phyloP scores from a whole-genome alignment of 1,140 invertebrate genomes.

The Pseudobourletiella spinata region DNA sequence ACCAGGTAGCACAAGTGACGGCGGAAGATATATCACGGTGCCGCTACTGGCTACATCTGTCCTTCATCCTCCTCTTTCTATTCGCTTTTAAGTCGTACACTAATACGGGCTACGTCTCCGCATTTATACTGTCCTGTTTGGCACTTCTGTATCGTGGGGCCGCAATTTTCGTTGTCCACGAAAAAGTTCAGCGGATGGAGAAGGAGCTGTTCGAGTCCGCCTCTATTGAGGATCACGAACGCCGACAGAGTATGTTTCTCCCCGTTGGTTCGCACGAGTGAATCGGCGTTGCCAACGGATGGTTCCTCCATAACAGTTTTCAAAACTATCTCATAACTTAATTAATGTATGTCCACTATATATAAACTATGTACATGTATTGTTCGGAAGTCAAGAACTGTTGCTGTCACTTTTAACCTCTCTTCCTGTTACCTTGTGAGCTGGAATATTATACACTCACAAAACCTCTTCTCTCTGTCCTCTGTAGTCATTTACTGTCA shows the following conservation, averaged over 20 bases:
- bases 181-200: not conserved
- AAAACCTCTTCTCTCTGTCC: too few relatives aligned
- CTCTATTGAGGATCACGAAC: not conserved
- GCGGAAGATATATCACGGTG: not conserved
- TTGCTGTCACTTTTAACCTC: too few relatives aligned
- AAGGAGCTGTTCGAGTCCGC: not conserved
- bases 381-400: too few relatives aligned
- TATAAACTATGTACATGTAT: too few relatives aligned
- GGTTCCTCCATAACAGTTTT: too few relatives aligned
- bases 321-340: too few relatives aligned
- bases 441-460: too few relatives aligned
- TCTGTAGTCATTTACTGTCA: too few relatives aligned
- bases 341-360: too few relatives aligned
- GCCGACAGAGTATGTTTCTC: not conserved
- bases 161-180: not conserved
- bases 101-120: not conserved
- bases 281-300: too few relatives aligned
- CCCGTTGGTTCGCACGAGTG: too few relatives aligned
- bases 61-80: slow-evolving; percentile 3
- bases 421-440: too few relatives aligned
- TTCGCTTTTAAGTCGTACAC: slow-evolving; percentile 9
- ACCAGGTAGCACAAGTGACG: not conserved
- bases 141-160: not conserved
- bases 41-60: slow-evolving; percentile 5
- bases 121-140: slow-evolving; percentile 1